Base-by-base conservation (phyloP, 2,888 invertebrate species). In the Drosophila falleni region DNA sequence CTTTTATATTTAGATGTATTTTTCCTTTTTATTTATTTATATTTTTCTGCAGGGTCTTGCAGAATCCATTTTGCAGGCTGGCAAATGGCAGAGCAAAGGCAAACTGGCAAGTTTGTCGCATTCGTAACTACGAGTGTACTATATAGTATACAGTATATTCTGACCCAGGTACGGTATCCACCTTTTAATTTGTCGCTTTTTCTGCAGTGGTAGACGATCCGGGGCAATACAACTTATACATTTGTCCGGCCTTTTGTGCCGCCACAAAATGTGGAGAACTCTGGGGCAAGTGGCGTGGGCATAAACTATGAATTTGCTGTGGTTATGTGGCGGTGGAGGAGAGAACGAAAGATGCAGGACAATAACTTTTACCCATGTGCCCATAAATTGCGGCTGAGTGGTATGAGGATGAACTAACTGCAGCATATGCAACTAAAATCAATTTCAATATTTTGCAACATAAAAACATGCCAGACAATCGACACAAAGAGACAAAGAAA, bases 351-450 rank as follows among this genome's bases (percentile, higher is more conserved):
- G 37, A 37, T 53, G 33, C 47, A 47, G 67, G 55, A 79, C 71
- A 75, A 67, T 75, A 67, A 60, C 58, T 47, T 63, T 51, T 51
- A n/a, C 56, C 67, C 55, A 47, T 63, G 70, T 53, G 74, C 53
- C 41, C 69, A 78, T 83, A 88, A 86, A 83, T 88, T 83, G 71
- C 49, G 51, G 72, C 41, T 44, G 46, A 16, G 42, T 11, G n/a
- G 16, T 11, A 9, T 29, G 44, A n/a, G 55, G 55, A 19, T 46
- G 11, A 39, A 51, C 33, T 61, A 63, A 63, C 56, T 74, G 79
- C 81, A 81, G 47, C 88, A 86, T 86, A 86, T 88, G 84, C 89
- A 88, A 56, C 73, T 72, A 75, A 83, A 85, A 79, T 81, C 89
- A 78, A 82, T 79, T 89, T 80, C 88, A 77, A 85, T 89, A 89